A percentile compares a stretch with the other conserved stretches of the same genome.
Conservation (phyloP, 1,140 invertebrate species). For the Euura saliciscinereae region DNA sequence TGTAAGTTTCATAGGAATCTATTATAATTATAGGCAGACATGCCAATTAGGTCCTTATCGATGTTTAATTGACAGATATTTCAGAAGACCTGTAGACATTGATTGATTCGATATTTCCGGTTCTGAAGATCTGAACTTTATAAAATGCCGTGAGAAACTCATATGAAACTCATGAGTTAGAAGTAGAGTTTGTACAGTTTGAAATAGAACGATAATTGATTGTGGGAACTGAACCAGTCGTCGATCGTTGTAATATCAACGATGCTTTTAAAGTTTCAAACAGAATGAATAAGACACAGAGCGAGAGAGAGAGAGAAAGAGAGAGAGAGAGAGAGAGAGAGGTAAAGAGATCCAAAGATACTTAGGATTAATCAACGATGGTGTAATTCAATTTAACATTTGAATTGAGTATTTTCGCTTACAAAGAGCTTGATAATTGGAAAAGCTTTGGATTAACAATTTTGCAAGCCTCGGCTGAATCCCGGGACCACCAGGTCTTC, state of each 20-base stretch:
- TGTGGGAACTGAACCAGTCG: neutral
- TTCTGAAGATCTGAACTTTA: neutral
- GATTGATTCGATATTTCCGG: slow-evolving; percentile 1
- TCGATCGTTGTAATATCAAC: neutral
- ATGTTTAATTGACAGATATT: too few relatives aligned
- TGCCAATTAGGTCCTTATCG: too few relatives aligned
- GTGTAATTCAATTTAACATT: slow-evolving; percentile 58
- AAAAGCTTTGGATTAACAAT: slow-evolving; percentile 59
- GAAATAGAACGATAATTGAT: too few relatives aligned
- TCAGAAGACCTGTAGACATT: neutral
- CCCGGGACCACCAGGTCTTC: slow-evolving; percentile 12
- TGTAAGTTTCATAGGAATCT: too few relatives aligned
- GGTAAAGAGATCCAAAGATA: slow-evolving; percentile 38
- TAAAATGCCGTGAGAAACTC: neutral
- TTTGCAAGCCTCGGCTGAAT: slow-evolving; percentile 58
- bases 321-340: neutral
- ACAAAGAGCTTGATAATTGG: slow-evolving; percentile 57
- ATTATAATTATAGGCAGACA: too few relatives aligned
- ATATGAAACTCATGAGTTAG: neutral
- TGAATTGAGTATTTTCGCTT: slow-evolving; percentile 59
- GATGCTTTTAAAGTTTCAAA: neutral
- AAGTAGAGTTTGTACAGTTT: too few relatives aligned
- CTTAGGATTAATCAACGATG: slow-evolving; percentile 56
- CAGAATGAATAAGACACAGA: neutral
- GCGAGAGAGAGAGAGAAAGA: neutral